Evolutionary conservation across 2,797 vertebrate genomes (phyloP), one percentile per base, ranked within the genome.

Genomic region (Acanthis flammea): DNA sequence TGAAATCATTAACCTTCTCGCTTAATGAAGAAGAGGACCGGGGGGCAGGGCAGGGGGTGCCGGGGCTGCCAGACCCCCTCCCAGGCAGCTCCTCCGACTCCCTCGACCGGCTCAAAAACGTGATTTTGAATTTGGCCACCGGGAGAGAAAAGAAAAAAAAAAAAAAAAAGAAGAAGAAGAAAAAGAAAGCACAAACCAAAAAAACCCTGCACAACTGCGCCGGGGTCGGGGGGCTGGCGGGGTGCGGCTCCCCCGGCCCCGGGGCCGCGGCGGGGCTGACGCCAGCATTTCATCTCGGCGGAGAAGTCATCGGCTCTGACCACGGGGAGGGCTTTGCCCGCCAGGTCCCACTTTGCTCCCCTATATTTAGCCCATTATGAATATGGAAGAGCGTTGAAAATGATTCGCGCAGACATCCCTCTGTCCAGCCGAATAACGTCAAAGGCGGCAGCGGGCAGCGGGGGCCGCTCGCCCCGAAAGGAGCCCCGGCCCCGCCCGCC

Each of bases 351-450:
- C 96, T 97, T 97, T 97, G 88, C 94, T 97, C 97, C 96, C 97
- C 98, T 98, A 98, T 98, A 98, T 99, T 98, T 98, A 98, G 98
- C 98, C 97, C 98, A 97, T 98, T 98, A 99, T 98, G 98, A 99
- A 98, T 98, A 99, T 98, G 98, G 98, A 98, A 97, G 97, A 98
- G 97, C 85, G 61, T 88, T 99, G 98, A 99, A 98, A 98, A 98
- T 99, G 98, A 99, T 99, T 98, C 96, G 96, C 97, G 96, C 96
- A 96, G 99, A 99, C 99, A 98, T 97, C 97, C 92, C 97, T 98
- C 98, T 99, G 98, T 99, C 99, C 97, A 87, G 98, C 98, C 89
- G 96, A 97, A 99, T 99, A 98, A 98, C 96, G n/a, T 99, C 98
- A 99, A 97, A 89, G 98, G 94, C 95, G 95, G 98, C 96, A 94